A percentile compares a stretch with the other conserved stretches of the same genome.
Conservation (phyloP, 2,888 invertebrate genomes). For the Cryptocheilus praepositus region DNA sequence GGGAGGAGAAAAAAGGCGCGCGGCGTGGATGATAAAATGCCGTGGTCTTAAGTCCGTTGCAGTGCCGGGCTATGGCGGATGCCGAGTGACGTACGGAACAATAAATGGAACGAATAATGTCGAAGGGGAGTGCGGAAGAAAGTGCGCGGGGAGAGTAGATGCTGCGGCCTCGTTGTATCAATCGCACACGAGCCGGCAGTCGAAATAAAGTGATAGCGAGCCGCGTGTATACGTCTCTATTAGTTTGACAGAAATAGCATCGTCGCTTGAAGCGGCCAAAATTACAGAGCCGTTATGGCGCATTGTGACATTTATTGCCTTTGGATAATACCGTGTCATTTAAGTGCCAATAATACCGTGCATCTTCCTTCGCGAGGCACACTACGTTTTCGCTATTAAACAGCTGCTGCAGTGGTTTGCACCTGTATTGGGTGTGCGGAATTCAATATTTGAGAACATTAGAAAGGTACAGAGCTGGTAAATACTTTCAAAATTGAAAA, state of each 20-base stretch:
- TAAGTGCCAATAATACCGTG: slow-evolving; percentile 49
- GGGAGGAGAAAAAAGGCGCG: slow-evolving; percentile 35
- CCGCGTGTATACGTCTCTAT: slow-evolving; percentile 32
- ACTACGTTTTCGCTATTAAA: slow-evolving; percentile 27
- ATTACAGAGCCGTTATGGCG: slow-evolving; percentile 51
- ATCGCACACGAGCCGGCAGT: neutral
- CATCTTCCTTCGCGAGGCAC: slow-evolving; percentile 38
- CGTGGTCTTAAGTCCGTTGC: slow-evolving; percentile 10
- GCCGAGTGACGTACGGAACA: too few relatives aligned
- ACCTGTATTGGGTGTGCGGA: too few relatives aligned
- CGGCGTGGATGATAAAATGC: slow-evolving; percentile 28
- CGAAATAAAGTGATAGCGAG: slow-evolving; percentile 22
- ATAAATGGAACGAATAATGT: too few relatives aligned
- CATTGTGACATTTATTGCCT: slow-evolving; percentile 58
- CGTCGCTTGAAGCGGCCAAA: slow-evolving; percentile 43
- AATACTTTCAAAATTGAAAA: too few relatives aligned
- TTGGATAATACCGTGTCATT: slow-evolving; percentile 54
- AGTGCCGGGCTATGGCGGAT: neutral
- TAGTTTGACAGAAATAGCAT: slow-evolving; percentile 27
- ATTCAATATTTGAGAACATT: too few relatives aligned
- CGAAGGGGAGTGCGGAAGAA: too few relatives aligned
- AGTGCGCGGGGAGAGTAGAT: neutral
- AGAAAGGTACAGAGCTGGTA: too few relatives aligned
- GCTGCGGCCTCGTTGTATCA: neutral
- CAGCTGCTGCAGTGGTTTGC: too few relatives aligned